These are phyloP conservation scores for Pterois miles DNA, from an alignment of 2,797 vertebrate genomes.

Conservation along the genomic window DNA sequence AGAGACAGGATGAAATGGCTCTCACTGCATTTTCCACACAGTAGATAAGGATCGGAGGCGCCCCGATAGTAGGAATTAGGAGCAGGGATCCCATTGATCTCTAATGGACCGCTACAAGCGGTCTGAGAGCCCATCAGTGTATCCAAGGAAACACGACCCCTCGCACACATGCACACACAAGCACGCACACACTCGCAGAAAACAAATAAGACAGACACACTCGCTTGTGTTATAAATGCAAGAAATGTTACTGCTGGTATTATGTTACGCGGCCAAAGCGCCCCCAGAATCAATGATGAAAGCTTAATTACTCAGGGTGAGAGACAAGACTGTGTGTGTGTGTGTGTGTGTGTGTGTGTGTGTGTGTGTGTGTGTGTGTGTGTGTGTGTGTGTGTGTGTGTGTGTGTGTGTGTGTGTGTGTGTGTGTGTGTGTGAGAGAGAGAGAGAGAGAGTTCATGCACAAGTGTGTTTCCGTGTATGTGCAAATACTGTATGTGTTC, in stretches of 20 bases:
- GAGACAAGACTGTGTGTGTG: slow-evolving; percentile 58
- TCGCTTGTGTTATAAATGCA: slow-evolving; percentile 70
- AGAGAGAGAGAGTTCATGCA: too few species aligned
- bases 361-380: slow-evolving; percentile 25
- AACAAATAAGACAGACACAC: slow-evolving; percentile 63
- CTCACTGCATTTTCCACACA: slow-evolving; percentile 74
- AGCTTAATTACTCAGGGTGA: slow-evolving; percentile 80
- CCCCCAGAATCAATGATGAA: slow-evolving; percentile 79
- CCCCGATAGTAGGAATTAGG: slow-evolving; percentile 82
- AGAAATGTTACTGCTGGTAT: slow-evolving; percentile 69
- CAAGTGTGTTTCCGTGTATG: not conserved
- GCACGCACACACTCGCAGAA: slow-evolving; percentile 15
- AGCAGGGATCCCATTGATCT: slow-evolving; percentile 83
- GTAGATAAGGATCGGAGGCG: slow-evolving; percentile 81
- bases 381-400: slow-evolving; percentile 6
- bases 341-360: slow-evolving; percentile 14
- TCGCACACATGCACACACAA: not conserved
- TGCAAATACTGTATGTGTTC: not conserved
- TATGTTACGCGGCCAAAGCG: slow-evolving; percentile 74
- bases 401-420: not conserved
- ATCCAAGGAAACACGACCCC: slow-evolving; percentile 76
- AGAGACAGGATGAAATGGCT: slow-evolving; percentile 62
- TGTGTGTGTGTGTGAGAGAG: too few species aligned
- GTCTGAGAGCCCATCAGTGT: slow-evolving; percentile 77
- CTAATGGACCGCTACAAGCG: slow-evolving; percentile 82